Percentiles rank a stretch among this genome's conserved stretches.
Evolutionary conservation across 2,888 invertebrate genomes (phyloP).

Genomic region (Amiota communis): DNA sequence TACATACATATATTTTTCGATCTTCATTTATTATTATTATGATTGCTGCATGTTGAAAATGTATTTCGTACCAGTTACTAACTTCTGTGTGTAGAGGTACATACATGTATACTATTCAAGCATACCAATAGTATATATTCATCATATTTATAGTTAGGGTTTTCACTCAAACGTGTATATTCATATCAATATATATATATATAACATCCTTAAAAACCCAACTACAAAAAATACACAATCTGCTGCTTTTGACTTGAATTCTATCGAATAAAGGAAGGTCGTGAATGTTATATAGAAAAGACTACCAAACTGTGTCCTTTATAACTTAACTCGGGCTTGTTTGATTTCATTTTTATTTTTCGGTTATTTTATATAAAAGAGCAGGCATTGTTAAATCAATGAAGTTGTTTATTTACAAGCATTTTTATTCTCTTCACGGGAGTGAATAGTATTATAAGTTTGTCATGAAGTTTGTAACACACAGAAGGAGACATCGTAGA

Average conservation of each 20-base stretch:
- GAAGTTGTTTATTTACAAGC: constrained; percentile 9
- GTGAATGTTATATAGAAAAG: constrained; percentile 17
- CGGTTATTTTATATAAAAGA: neutral
- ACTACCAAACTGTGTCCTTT: constrained; percentile 14
- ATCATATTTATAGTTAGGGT: neutral
- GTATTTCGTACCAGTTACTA: constrained; percentile 45
- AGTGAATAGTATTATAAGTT: too few relatives aligned
- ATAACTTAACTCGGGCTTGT: neutral
- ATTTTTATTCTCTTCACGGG: too few relatives aligned
- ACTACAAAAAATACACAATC: constrained; percentile 24
- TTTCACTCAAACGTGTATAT: neutral
- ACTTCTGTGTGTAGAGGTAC: constrained; percentile 30
- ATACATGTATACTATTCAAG: constrained; percentile 11
- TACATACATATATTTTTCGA: constrained; percentile 17
- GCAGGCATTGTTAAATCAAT: constrained; percentile 37
- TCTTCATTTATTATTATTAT: constrained; percentile 25
- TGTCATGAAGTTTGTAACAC: too few relatives aligned
- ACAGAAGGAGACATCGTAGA: too few relatives aligned
- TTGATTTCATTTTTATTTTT: neutral
- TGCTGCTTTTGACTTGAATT: constrained; percentile 1
- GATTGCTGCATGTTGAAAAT: constrained; percentile 32
- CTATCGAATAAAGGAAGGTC: constrained; percentile 27
- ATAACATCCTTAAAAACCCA: constrained; percentile 9
- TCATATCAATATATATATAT: neutral
- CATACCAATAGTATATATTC: too few relatives aligned